Evolutionary conservation across 2,797 vertebrate genomes (phyloP), one percentile per base, ranked within the genome.

Genomic region (Lacerta viridis): DNA sequence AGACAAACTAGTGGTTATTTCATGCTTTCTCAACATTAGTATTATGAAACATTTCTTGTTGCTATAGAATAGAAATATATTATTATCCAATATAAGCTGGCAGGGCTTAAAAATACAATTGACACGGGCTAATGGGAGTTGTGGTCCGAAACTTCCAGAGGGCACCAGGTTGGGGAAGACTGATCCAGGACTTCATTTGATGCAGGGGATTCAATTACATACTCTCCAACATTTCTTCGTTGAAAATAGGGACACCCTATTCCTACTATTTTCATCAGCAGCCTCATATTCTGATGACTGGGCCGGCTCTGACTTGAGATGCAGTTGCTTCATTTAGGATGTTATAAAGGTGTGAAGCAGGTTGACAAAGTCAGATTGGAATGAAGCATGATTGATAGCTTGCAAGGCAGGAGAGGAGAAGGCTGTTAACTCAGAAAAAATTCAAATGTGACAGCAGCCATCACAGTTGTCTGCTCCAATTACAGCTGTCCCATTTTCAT

Each of bases 271-370:
- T 85, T 89, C 69, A 78, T 77, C 71, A 87, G 23, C 84, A 88
- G 78, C 85, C 29, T 86, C 87, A 27, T n/a, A 5, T 89, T 84
- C 92, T 61, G 82, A 88, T 91, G 91, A 93, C 64, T 36, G 77
- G 36, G 20, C 41, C 17, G 0, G 76, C 83, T 92, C 83, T 68
- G 0, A 68, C 29, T 87, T 83, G 27, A 50, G 87, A 93, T 72
- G 71, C 84, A 94, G 83, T 29, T 92, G 87, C 90, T 94, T 92
- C 85, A 77, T 84, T 92, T 89, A 91, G 92, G 90, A 91, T 78
- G 83, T 80, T 55, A 39, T 64, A 91, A 92, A 87, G 89, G 89
- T 55, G n/a, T 77, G 88, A 92, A 87, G 61, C 46, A 41, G 82
- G 66, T 74, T 1, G 29, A 87, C 59, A 87, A 75, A 89, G 74